Percentiles rank a stretch among this genome's conserved stretches.
Conservation (phyloP, 2,797 vertebrate genomes). For the Anabas testudineus region DNA sequence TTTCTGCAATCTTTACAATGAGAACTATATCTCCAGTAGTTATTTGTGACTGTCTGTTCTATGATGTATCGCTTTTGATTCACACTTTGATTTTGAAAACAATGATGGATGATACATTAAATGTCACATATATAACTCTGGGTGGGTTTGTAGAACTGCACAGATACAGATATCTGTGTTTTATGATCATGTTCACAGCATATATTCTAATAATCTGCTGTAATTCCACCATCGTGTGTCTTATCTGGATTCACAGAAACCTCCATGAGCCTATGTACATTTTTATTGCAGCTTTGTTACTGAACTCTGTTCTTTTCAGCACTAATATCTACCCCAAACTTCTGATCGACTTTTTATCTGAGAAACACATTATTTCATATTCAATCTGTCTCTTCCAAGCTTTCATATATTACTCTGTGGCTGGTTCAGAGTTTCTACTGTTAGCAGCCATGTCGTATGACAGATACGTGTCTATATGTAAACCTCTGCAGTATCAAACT, state of each 20-base stretch:
- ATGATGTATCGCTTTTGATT: no score
- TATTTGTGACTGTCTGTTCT: no score
- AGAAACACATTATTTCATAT: conserved; percentile 26
- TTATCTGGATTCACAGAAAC: conserved; percentile 2
- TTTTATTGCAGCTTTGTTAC: conserved; percentile 50
- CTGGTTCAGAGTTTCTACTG: conserved; percentile 34
- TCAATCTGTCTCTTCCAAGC: conserved; percentile 29
- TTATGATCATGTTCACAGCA: background rate
- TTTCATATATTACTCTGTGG: conserved; percentile 10
- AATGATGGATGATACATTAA: background rate
- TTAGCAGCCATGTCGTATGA: conserved; percentile 56
- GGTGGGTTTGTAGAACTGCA: background rate
- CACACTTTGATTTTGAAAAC: no score
- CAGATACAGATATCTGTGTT: background rate
- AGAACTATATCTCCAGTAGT: no score
- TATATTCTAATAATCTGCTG: conserved; percentile 33
- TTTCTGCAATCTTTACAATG: no score
- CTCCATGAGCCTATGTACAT: conserved; percentile 58
- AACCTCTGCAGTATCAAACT: conserved; percentile 46
- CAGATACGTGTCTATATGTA: no score
- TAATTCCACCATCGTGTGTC: conserved; percentile 16
- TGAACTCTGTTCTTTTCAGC: conserved; percentile 39
- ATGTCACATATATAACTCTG: background rate
- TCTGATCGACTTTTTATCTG: conserved; percentile 28
- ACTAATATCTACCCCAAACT: conserved; percentile 47